Conservation (phyloP, 1,140 invertebrate genomes). For the Oedothorax gibbosus region DNA sequence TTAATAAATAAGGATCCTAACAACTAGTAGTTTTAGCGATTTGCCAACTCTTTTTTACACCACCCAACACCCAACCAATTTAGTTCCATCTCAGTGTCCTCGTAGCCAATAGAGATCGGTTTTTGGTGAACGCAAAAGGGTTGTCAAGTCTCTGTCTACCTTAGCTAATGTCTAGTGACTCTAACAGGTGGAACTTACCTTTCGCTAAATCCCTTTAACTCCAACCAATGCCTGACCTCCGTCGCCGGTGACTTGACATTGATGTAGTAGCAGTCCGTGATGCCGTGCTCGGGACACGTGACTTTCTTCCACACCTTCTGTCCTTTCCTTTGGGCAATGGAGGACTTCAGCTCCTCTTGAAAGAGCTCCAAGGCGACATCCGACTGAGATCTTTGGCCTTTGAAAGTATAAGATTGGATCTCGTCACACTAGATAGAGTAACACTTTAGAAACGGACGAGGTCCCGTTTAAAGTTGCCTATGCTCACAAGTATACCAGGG, state of each 20-base stretch:
- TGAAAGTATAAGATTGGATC: no score
- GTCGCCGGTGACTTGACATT: slow-evolving; percentile 2
- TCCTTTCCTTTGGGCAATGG: slow-evolving; percentile 38
- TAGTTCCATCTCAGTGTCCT: no score
- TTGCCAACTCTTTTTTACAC: no score
- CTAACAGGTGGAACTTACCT: slow-evolving; percentile 8
- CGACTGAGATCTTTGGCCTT: neutral
- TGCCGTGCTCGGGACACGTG: slow-evolving; percentile 45
- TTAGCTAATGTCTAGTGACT: neutral
- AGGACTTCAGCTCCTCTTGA: slow-evolving; percentile 38
- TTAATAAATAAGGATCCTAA: no score
- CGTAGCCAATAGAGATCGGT: no score
- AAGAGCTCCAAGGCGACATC: slow-evolving; percentile 34
- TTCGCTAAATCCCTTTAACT: slow-evolving; percentile 47
- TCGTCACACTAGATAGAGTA: no score
- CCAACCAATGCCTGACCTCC: slow-evolving; percentile 41
- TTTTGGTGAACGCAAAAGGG: no score
- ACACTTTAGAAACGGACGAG: no score
- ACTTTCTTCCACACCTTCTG: slow-evolving; percentile 46
- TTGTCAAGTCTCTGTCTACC: neutral
- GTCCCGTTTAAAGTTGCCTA: no score
- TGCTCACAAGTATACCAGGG: no score
- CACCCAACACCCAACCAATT: no score
- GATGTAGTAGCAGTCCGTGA: slow-evolving; percentile 48
- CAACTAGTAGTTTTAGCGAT: no score